phyloP scores from a whole-genome alignment of 2,888 invertebrate genomes.

The Harmothoe impar region DNA sequence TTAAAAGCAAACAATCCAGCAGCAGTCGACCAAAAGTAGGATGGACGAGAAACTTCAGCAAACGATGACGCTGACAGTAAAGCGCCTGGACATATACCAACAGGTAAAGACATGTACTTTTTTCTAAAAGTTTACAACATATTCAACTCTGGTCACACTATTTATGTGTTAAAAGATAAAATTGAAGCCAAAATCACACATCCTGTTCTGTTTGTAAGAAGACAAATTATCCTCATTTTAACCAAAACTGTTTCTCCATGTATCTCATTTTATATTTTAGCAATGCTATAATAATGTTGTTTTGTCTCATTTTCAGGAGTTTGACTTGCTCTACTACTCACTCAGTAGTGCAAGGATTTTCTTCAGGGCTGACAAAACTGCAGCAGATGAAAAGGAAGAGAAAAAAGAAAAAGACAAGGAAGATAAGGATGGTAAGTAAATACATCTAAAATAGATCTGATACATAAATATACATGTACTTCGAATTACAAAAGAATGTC shows the following conservation, averaged over 20 bases:
- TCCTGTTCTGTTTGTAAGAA: neutral
- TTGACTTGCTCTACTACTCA: conserved; percentile 94
- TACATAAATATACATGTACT: no score
- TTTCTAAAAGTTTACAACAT: neutral
- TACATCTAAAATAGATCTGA: neutral
- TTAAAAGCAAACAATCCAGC: conserved; percentile 82
- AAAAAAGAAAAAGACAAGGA: conserved; percentile 49
- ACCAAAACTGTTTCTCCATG: no score
- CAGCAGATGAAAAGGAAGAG: conserved; percentile 70
- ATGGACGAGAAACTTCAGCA: conserved; percentile 94
- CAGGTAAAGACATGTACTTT: conserved; percentile 83
- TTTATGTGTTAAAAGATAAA: neutral
- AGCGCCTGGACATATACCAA: conserved; percentile 90
- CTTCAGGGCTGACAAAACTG: conserved; percentile 87
- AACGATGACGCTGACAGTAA: conserved; percentile 93
- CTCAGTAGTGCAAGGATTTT: conserved; percentile 97
- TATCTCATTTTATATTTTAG: no score
- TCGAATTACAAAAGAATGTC: no score
- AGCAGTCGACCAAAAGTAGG: conserved; percentile 73
- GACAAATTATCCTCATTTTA: no score
- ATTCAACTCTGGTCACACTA: neutral
- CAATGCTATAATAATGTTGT: no score
- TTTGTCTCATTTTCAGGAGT: conserved; percentile 87
- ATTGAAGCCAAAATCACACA: neutral
- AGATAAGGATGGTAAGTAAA: neutral